Conservation (phyloP, 2,888 invertebrate species). For the Cremastinae sp. region DNA sequence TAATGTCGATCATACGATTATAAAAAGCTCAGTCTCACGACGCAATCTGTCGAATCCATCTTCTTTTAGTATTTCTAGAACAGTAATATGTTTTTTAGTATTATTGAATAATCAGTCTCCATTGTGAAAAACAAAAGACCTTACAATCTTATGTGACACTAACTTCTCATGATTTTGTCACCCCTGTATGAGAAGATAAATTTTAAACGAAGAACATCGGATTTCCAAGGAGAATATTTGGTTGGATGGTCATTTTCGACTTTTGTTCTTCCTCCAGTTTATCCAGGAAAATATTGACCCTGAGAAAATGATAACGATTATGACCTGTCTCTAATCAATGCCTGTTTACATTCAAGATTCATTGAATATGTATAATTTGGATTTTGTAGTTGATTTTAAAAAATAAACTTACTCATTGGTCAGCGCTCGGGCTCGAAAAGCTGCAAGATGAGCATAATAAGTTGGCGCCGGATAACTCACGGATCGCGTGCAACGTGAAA, state of each 20-base stretch:
- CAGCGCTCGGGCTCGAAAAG: slow-evolving; percentile 85
- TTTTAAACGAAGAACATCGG: slow-evolving; percentile 88
- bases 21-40: too few relatives aligned
- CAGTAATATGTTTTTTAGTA: too few relatives aligned
- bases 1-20: too few relatives aligned
- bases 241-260: slow-evolving; percentile 81
- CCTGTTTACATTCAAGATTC: neutral
- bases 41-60: too few relatives aligned
- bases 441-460: slow-evolving; percentile 93
- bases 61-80: too few relatives aligned
- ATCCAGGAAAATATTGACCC: slow-evolving; percentile 80
- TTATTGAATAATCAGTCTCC: too few relatives aligned
- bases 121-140: too few relatives aligned
- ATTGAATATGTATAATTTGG: neutral
- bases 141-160: too few relatives aligned
- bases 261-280: slow-evolving; percentile 81
- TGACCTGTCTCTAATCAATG: neutral
- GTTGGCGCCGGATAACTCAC: slow-evolving; percentile 94
- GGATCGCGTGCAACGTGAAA: slow-evolving; percentile 90
- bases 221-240: slow-evolving; percentile 81
- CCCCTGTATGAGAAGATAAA: slow-evolving; percentile 9
- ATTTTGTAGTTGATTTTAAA: slow-evolving; percentile 44
- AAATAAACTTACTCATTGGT: slow-evolving; percentile 79
- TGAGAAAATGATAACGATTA: slow-evolving; percentile 68
- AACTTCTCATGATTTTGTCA: slow-evolving; percentile 25